phyloP scores from a whole-genome alignment of 2,113 vertebrate genomes.

The Vicugna pacos region DNA sequence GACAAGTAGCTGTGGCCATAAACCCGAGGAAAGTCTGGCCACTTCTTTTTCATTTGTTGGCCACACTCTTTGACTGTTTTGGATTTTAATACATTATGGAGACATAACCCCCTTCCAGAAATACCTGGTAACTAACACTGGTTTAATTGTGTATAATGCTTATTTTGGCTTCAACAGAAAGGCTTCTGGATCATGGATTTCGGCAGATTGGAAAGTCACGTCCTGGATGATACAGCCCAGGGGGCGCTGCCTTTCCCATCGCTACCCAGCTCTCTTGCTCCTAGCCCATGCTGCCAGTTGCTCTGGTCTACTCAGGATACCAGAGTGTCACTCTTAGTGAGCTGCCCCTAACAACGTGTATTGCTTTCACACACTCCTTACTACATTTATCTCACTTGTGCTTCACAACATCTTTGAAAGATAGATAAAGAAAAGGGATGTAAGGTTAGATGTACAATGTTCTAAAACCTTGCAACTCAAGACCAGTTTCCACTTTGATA shows the following conservation, averaged over 20 bases:
- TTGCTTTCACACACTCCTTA: not conserved
- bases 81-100: not conserved
- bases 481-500: not conserved
- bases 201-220: not conserved
- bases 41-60: not conserved
- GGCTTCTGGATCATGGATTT: not conserved
- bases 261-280: not conserved
- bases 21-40: not conserved
- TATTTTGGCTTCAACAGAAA: not conserved
- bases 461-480: not conserved
- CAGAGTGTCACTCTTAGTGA: not conserved
- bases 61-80: not conserved
- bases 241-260: not conserved
- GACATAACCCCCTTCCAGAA: not conserved
- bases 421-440: not conserved
- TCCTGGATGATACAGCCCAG: rapidly evolving
- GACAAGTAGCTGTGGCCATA: not conserved
- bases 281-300: not conserved
- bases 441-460: not conserved
- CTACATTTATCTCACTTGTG: not conserved
- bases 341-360: not conserved
- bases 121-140: not conserved
- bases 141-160: not conserved
- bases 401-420: not conserved
- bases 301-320: not conserved